A percentile compares a stretch with the other conserved stretches of the same genome.
phyloP scores from a whole-genome alignment of 2,113 vertebrate genomes.

The human (Homo sapiens) region DNA sequence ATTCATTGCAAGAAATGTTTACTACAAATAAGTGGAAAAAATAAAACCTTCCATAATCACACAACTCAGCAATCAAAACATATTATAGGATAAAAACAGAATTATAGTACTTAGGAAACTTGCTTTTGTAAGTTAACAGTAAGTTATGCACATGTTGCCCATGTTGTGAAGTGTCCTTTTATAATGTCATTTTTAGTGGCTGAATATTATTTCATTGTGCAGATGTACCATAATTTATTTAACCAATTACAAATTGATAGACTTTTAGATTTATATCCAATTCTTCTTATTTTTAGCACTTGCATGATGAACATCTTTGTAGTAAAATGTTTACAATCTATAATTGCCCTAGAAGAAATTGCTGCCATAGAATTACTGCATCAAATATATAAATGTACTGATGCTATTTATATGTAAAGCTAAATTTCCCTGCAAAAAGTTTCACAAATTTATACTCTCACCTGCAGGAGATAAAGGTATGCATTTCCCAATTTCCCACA shows the following conservation, averaged over 20 bases:
- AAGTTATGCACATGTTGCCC: not conserved
- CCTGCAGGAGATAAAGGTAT: not conserved
- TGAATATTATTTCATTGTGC: not conserved
- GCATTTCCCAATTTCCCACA: not conserved
- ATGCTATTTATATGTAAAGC: slow-evolving; percentile 24
- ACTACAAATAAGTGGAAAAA: not conserved
- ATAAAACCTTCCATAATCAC: not conserved
- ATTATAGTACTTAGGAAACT: not conserved
- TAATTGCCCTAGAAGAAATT: not conserved
- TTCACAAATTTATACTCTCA: not conserved
- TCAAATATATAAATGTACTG: not conserved
- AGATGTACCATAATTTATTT: not conserved
- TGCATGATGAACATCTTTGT: not conserved
- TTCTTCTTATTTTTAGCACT: not conserved
- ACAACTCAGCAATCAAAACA: not conserved
- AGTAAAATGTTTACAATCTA: slow-evolving; percentile 1
- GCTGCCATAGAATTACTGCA: not conserved
- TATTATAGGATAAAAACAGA: not conserved
- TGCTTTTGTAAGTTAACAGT: not conserved
- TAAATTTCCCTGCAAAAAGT: not conserved
- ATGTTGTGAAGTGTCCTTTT: not conserved
- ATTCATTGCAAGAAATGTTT: not conserved
- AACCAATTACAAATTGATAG: not conserved
- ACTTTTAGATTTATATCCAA: not conserved
- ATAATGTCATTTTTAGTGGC: not conserved